phyloP scores from a whole-genome alignment of 2,797 vertebrate genomes.

The Bradypus variegatus region DNA sequence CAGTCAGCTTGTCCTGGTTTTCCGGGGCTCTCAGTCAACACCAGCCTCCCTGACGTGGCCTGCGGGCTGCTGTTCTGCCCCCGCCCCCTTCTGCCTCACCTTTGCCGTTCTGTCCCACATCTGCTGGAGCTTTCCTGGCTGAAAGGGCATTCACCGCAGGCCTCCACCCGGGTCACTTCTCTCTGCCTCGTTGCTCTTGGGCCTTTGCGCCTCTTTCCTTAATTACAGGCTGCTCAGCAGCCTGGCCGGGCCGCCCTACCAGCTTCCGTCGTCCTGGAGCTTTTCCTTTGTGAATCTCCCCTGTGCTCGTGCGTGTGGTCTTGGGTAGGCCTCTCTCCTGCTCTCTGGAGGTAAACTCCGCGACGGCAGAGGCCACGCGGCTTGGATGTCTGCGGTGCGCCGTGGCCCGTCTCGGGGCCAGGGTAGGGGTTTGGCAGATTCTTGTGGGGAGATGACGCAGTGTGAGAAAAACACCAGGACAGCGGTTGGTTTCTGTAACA shows the following conservation, averaged over 20 bases:
- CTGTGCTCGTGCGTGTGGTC: too few species aligned
- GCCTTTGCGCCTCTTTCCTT: neutral
- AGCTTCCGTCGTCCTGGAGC: neutral
- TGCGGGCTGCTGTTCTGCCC: neutral
- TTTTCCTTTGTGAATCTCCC: neutral
- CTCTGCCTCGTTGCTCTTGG: neutral
- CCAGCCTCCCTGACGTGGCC: neutral
- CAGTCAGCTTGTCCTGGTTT: neutral
- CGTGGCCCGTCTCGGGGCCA: neutral
- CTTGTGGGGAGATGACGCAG: neutral
- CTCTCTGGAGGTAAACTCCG: neutral
- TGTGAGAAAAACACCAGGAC: neutral
- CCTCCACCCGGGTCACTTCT: fast-evolving
- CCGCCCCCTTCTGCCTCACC: neutral
- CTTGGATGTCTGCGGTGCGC: neutral
- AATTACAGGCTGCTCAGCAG: neutral
- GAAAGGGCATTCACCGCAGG: neutral
- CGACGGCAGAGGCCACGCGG: neutral
- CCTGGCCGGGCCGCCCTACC: neutral
- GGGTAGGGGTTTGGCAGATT: neutral
- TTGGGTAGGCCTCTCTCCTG: too few species aligned
- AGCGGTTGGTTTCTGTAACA: neutral
- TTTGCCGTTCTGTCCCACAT: too few species aligned
- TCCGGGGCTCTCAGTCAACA: neutral
- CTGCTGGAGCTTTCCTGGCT: neutral